Conservation (phyloP, 1,140 invertebrate genomes). For the Colletes gigas region DNA sequence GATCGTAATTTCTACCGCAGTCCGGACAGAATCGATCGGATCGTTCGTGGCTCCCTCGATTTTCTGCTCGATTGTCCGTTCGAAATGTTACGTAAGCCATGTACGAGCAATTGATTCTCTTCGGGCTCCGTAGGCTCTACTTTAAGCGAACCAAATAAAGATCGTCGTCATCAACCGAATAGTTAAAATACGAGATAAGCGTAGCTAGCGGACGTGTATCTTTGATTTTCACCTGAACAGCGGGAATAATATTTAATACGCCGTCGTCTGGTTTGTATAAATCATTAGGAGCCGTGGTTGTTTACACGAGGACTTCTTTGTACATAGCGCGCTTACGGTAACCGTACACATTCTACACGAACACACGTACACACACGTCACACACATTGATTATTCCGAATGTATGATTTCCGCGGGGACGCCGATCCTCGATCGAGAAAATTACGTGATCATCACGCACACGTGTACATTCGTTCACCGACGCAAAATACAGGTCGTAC, state of each 20-base stretch:
- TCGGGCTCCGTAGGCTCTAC: conserved; percentile 1
- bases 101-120: background rate
- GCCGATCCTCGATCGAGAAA: conserved; percentile 63
- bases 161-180: conserved; percentile 29
- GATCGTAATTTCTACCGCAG: background rate
- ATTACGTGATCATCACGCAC: conserved; percentile 60
- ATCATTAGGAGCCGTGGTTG: conserved; percentile 64
- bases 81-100: background rate
- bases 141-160: conserved; percentile 59
- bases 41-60: background rate
- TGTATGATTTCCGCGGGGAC: conserved; percentile 69
- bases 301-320: conserved; percentile 72
- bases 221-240: conserved; percentile 55
- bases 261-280: conserved; percentile 71
- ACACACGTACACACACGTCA: conserved; percentile 30
- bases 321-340: conserved; percentile 72
- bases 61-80: too few relatives aligned
- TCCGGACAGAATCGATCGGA: background rate
- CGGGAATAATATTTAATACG: conserved; percentile 55
- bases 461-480: conserved; percentile 74
- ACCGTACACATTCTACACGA: conserved; percentile 37
- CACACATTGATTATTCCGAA: conserved; percentile 70
- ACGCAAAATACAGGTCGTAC: conserved; percentile 76
- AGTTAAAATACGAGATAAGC: conserved; percentile 43
- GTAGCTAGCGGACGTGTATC: conserved; percentile 53